These are phyloP conservation scores for Triplophysa dalaica DNA, from an alignment of 2,113 vertebrate species.

Conservation along the genomic window DNA sequence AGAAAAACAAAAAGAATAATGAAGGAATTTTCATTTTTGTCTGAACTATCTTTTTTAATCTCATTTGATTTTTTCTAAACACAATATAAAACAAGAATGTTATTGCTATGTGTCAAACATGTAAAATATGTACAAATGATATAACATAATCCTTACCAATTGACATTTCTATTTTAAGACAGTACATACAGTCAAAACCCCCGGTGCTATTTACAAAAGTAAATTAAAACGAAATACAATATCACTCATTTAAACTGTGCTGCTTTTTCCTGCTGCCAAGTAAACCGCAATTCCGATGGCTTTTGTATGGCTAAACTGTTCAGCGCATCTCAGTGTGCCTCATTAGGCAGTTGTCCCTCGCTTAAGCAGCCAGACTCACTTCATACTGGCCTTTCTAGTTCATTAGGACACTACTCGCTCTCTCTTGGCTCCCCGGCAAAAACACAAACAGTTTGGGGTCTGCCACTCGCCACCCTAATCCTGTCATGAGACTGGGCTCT, in stretches of 20 bases:
- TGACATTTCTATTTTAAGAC: no score
- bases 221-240: neutral
- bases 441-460: slow-evolving; percentile 52
- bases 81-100: no score
- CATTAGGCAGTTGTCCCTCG: slow-evolving; percentile 38
- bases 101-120: no score
- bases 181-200: no score
- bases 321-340: slow-evolving; percentile 15
- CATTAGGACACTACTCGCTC: slow-evolving; percentile 48
- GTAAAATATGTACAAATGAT: neutral
- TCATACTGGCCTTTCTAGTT: slow-evolving; percentile 46
- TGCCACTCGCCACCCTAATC: slow-evolving; percentile 36
- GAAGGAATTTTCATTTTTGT: no score
- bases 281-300: neutral
- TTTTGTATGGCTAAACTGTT: neutral
- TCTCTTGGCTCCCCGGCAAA: slow-evolving; percentile 47
- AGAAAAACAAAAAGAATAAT: no score
- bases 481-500: slow-evolving; percentile 46
- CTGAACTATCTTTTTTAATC: no score
- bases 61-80: no score
- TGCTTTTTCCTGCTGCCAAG: slow-evolving; percentile 3
- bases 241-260: neutral
- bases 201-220: neutral
- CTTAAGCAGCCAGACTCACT: slow-evolving; percentile 34
- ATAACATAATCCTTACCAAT: no score